Conservation (phyloP, 2,113 vertebrate genomes). For the Pseudorectes ferrugineus region DNA sequence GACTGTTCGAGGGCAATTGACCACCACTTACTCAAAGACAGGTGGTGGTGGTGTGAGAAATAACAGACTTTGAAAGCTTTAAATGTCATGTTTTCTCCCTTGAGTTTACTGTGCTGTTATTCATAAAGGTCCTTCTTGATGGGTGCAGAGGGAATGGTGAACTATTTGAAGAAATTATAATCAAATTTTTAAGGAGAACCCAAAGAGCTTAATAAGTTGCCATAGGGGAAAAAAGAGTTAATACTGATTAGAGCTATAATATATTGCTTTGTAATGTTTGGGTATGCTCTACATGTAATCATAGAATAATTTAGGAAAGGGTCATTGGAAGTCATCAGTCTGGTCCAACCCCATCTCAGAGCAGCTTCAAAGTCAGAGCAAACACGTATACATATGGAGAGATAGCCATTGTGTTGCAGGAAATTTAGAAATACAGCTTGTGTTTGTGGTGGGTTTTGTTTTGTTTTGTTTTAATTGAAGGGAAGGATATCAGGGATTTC, state of each 20-base stretch:
- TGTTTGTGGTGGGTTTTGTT: background rate
- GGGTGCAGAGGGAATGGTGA: background rate
- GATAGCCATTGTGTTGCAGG: background rate
- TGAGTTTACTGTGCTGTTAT: background rate
- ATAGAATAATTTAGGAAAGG: background rate
- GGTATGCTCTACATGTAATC: background rate
- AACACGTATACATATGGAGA: fast-evolving
- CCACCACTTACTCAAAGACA: background rate
- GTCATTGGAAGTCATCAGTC: background rate
- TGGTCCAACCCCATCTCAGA: background rate
- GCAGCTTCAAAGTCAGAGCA: background rate
- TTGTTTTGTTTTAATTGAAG: background rate
- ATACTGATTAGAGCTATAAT: background rate
- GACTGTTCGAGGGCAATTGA: background rate
- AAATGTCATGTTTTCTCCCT: background rate
- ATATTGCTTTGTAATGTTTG: background rate
- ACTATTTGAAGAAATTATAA: background rate
- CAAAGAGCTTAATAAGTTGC: background rate
- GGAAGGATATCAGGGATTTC: background rate
- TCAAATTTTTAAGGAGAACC: background rate
- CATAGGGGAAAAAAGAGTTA: background rate
- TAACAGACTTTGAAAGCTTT: background rate
- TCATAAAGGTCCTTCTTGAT: background rate
- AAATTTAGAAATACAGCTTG: background rate
- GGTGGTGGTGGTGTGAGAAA: background rate